Percentiles rank a stretch among this genome's conserved stretches.
Conservation (phyloP, 2,113 vertebrate genomes). For the Cryptomyrus ogoouensis region DNA sequence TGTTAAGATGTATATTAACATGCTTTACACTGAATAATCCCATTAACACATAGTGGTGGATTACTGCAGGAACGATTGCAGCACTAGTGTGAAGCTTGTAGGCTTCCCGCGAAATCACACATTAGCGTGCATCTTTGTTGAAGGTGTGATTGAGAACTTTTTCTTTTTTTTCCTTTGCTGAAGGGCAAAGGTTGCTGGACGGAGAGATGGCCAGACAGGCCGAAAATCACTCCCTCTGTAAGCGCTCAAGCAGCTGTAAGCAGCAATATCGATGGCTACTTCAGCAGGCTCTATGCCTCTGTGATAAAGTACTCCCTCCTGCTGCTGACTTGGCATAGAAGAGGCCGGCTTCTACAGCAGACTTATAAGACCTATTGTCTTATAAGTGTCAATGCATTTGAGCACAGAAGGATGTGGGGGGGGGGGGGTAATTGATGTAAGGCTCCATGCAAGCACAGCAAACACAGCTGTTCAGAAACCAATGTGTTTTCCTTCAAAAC, state of each 20-base stretch:
- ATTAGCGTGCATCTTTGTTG: background rate
- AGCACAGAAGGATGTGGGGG: background rate
- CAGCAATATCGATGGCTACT: background rate
- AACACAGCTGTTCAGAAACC: background rate
- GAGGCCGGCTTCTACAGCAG: background rate
- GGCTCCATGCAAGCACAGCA: background rate
- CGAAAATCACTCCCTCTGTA: background rate
- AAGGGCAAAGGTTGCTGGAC: background rate
- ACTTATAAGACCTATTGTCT: background rate
- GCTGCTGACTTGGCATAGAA: background rate
- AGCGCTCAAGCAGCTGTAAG: background rate
- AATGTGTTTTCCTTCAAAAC: background rate
- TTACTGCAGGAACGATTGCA: background rate
- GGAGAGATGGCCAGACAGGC: background rate
- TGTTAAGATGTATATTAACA: slow-evolving; percentile 3
- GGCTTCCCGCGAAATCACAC: background rate
- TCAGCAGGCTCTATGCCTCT: background rate
- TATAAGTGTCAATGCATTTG: background rate
- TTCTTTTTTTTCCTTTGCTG: background rate
- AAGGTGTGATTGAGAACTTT: background rate
- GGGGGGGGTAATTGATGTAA: background rate
- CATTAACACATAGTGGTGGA: background rate
- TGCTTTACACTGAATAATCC: background rate
- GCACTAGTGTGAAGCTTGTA: background rate
- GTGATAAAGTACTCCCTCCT: background rate